phyloP scores from a whole-genome alignment of 2,888 invertebrate genomes.

The Globia sparganii region DNA sequence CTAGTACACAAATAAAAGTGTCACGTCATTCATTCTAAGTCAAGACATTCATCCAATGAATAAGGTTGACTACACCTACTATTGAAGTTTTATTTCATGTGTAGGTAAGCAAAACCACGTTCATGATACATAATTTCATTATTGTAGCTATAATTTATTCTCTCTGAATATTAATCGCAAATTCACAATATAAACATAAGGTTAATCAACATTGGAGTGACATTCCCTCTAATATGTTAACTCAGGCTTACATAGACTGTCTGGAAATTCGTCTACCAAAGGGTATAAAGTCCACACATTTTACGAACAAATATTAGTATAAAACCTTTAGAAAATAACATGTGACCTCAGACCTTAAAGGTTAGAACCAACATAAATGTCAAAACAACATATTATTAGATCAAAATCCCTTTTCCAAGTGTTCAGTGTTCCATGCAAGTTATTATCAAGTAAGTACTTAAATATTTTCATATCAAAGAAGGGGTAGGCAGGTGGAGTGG shows the following conservation, averaged over 20 bases:
- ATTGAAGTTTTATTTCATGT: neutral
- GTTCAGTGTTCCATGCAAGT: conserved; percentile 53
- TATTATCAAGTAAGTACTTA: conserved; percentile 58
- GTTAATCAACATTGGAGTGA: conserved; percentile 48
- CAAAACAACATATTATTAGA: conserved; percentile 39
- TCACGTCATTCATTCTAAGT: neutral
- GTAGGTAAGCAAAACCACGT: neutral
- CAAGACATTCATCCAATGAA: neutral
- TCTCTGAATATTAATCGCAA: conserved; percentile 24
- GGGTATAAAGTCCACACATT: conserved; percentile 34
- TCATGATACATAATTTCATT: too few species aligned
- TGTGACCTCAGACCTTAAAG: conserved; percentile 21
- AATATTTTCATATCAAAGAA: conserved; percentile 63
- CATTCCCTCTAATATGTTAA: conserved; percentile 49
- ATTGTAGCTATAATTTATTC: neutral
- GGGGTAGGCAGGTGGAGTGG: conserved; percentile 56
- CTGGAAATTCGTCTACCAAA: conserved; percentile 28
- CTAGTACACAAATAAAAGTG: neutral
- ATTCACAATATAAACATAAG: conserved; percentile 7
- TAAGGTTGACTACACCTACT: neutral
- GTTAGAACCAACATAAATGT: conserved; percentile 27
- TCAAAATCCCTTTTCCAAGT: conserved; percentile 39
- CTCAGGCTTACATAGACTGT: conserved; percentile 35
- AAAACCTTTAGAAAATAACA: conserved; percentile 37
- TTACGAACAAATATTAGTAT: conserved; percentile 40